Percentiles rank a stretch among this genome's conserved stretches.
These are phyloP conservation scores for Catharus fuscescens DNA, from an alignment of 2,113 vertebrate species.

Conservation along the genomic window DNA sequence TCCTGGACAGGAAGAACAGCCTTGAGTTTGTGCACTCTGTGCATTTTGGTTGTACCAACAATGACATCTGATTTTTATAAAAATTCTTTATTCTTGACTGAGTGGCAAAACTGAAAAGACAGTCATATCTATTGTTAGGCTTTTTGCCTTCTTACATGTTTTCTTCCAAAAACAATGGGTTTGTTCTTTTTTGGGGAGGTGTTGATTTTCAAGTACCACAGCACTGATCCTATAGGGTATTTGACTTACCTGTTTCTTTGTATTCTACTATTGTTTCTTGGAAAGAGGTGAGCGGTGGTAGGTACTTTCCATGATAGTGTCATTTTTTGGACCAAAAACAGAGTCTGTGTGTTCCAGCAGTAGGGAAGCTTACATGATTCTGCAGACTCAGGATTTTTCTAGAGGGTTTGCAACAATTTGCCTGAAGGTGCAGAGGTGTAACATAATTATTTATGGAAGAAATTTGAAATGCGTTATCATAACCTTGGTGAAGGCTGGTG, in stretches of 20 bases:
- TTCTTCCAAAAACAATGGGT: neutral
- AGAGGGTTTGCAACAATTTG: slow-evolving; percentile 28
- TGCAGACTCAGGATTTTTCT: slow-evolving; percentile 48
- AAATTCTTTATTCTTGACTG: neutral
- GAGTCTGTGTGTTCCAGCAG: neutral
- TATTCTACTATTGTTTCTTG: neutral
- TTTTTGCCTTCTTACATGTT: neutral
- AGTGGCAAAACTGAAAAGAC: neutral
- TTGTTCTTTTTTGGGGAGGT: neutral
- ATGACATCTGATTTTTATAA: neutral
- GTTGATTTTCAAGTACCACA: neutral
- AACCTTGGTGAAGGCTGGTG: neutral
- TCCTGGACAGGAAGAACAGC: neutral
- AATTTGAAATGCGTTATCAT: neutral
- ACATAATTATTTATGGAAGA: slow-evolving; percentile 10
- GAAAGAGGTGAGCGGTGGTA: neutral
- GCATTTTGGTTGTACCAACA: neutral
- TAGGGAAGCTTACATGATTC: neutral
- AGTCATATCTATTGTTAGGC: rapidly evolving
- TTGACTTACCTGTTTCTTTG: neutral
- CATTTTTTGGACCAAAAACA: slow-evolving; percentile 16
- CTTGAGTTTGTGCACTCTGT: neutral
- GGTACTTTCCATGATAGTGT: slow-evolving; percentile 35
- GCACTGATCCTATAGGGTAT: neutral
- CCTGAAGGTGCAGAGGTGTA: slow-evolving; percentile 18